Base-by-base conservation (phyloP, 2,888 invertebrate genomes). In the Drosophila pegasa region DNA sequence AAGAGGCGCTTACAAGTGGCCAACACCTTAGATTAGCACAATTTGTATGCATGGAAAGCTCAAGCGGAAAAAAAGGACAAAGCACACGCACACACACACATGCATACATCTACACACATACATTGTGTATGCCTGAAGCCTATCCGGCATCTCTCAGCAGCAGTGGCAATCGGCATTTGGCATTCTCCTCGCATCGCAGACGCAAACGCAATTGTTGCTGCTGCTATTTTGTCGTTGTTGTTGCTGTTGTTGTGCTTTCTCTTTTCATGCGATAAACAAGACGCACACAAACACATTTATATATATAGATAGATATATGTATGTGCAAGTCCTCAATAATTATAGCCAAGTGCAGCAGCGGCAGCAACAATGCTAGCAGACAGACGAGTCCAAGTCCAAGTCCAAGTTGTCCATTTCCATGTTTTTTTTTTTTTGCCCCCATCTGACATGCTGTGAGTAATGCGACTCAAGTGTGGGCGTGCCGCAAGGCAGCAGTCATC, bases 271-370 rank as follows among this genome's bases (percentile, higher is more conserved):
- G 64, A 76, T 56, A 63, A 75, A 43, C 54, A 62, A 58, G 54
- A 52, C 43, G 22, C 54, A 45, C 43, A 38, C 18, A 43, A 25
- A 35, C 37, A 47, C 27, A 27, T 6, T 20, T 10, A 48, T 0
- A 18, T 3, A 31, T 18, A 25, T 27, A 9, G 0, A 14, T 18
- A 3, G 12, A 4, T 37, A 14, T 22, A 14, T 18, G 9, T 37
- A 18, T 29, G 52, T 52, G 52, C 52, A 52, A 55, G 55, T 55
- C 74, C 74, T 75, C 75, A 75, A 78, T 75, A 75, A 78, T 75
- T 75, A 74, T 70, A 67, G 72, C 72, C 80, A 79, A 69, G 71
- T 64, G 80, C 83, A 85, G 33, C 70, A 45, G 43, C 60, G 57
- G 18, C 41, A 48, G 18, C 41, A 51, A 48, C 47, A 51, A 52